Evolutionary conservation across 2,113 vertebrate species (phyloP), one percentile per base, ranked within the genome.

Genomic region (Solenodon paradoxus): DNA sequence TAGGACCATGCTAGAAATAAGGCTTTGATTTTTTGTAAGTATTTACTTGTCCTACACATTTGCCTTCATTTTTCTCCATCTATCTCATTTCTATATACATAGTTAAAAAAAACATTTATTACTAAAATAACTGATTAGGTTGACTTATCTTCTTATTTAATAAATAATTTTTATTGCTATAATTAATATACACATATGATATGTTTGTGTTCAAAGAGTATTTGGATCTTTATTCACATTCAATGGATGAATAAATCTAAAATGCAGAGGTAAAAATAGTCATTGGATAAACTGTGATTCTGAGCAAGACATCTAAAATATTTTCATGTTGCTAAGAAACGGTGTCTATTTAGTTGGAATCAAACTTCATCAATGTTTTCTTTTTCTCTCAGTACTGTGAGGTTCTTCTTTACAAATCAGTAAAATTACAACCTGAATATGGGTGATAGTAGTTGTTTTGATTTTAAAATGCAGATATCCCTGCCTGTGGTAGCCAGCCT

Each of bases 261-360:
- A 94, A 78, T 95, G 84, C 32, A 89, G 3, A 92, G 19, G 61
- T 38, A 78, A 59, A 97, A 42, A 88, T 71, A 96, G 87, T 93
- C 10, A 45, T 81, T 6, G 32, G 30, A 74, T 96, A 95, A 97
- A 97, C 78, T 0, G 0, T 82, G 77, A 90, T 97, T 98, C 87
- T 40, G 5, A 97, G 87, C 71, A 38, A 80, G 96, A 92, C 87
- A 94, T 79, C 86, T 77, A 88, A 96, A 97, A 40, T 97, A 85
- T 96, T 98, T 97, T 96, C 85, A 81, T 2, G 94, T 95, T 97
- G 96, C 96, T 96, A 97, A 92, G 97, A 95, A 96, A 97, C 95
- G 35, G 30, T 96, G 97, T 97, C 94, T 97, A 26, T 97, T 98
- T 97, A 90, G 93, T 16, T 97, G 86, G 94, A 96, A 13, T 64